Evolutionary conservation across 53 echinoderm and acorn worm genomes (phyloP), one percentile per base, ranked within the genome.

Genomic region (Hippasteria phrygiana): DNA sequence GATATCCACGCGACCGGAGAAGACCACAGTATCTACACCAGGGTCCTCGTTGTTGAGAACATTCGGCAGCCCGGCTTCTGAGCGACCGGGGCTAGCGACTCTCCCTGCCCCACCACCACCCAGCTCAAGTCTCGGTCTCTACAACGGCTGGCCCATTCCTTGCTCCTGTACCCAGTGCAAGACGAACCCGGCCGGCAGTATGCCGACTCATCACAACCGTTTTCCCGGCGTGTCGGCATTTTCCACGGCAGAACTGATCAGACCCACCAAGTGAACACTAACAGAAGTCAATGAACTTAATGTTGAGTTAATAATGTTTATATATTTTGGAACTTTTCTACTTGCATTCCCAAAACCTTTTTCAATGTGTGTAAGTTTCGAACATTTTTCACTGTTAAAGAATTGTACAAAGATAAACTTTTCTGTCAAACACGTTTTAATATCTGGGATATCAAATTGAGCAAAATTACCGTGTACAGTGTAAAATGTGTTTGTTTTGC

Each of bases 161-260:
- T 94, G 94, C 63, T 80, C 94, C 18, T 94, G 94, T 41, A 28
- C 78, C 40, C 92, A 92, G 81, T 92, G 92, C 50, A 83, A 84
- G 73, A 29, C 50, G 6, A 90, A 46, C 54, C 82, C 89, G 7
- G 26, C 41, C 45, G 83, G 43, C 66, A 83, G 65, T 37, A 24
- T 66, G 31, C 28, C 83, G 45, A 16, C 83, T 17, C 67, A 38
- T 5, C 70, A 47, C n/a, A n/a, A n/a, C 50, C 51, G 42, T 27
- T 8, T 50, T 3, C 34, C 69, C 4, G 71, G 69, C 50, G 35
- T 51, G 34, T 71, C 85, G 27, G 70, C 70, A 9, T 85, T 50
- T 22, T 85, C 85, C 48, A 39, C 85, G 3, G 24, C 85, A 51
- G 85, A 85, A 85, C 85, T 85, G 69, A 85, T 85, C 8, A 47